Base-by-base conservation (phyloP, 92 coral and sea anemone genomes). In the Actinostola sp. region DNA sequence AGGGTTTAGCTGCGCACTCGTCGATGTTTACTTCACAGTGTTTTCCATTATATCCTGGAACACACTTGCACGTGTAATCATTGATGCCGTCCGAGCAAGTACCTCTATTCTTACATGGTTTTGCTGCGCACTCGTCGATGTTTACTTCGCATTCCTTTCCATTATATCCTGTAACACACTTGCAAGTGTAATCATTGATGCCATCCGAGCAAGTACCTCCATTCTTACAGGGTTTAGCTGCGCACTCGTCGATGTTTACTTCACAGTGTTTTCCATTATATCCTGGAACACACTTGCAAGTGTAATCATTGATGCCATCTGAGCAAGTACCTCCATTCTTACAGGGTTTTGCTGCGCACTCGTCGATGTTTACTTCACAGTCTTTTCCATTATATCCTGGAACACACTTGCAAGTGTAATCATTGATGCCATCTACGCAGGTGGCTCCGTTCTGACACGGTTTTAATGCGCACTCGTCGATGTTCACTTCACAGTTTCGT, bases 321-420 rank as follows among this genome's bases (percentile, higher is more conserved):
- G 26, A 8, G 10, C 62, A 56, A 28, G 62, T 56, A 2, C n/a
- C 62, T 1, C 62, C 62, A 11, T 56, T 56, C 31, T 0, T 24
- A 26, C 62, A 56, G 6, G 62, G 62, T 21, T 56, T 56, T 32
- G 27, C 31, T 56, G 62, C 19, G 21, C 64, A 58, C 38, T 58
- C 64, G 64, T 58, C 64, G 64, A 58, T 58, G 64, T 58, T 58
- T 14, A 27, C 39, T 1, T 58, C 64, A 6, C 64, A 58, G 38
- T 58, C 10, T 17, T 21, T 17, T 15, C 64, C 64, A 17, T 27
- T 58, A 13, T 58, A 58, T 31, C 64, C 64, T 5, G 64, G 36
- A 1, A 31, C 39, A 11, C 64, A 58, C 39, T 9, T 1, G 11
- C 64, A 58, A 23, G 64, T 28, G 42, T 32, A 58, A 0, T 58